Percentiles rank a stretch among this genome's conserved stretches.
phyloP scores from a whole-genome alignment of 2,888 invertebrate species.

The Melieria picta region DNA sequence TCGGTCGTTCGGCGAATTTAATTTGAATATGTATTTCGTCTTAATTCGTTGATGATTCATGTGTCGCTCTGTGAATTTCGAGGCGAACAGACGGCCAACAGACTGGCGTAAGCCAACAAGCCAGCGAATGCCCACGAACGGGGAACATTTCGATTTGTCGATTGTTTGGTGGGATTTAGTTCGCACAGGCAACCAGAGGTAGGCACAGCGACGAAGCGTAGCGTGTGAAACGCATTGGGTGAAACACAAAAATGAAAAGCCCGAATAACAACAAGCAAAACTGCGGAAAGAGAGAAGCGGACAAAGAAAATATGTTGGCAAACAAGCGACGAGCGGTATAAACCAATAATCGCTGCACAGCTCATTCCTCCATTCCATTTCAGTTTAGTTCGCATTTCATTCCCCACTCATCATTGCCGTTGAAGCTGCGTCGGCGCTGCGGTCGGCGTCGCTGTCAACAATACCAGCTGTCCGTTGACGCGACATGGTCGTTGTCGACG shows the following conservation, averaged over 20 bases:
- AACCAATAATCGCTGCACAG: slow-evolving; percentile 35
- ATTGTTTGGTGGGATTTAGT: slow-evolving; percentile 7
- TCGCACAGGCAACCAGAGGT: neutral
- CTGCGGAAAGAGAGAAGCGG: neutral
- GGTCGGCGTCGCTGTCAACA: neutral
- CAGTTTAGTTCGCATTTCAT: slow-evolving; percentile 1
- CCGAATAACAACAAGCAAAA: slow-evolving; percentile 9
- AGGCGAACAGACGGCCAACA: neutral
- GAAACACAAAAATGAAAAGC: slow-evolving; percentile 15
- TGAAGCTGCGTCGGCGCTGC: slow-evolving; percentile 21
- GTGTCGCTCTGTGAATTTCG: slow-evolving; percentile 21
- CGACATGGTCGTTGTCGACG: neutral
- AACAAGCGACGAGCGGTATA: slow-evolving; percentile 22
- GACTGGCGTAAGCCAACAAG: slow-evolving; percentile 20
- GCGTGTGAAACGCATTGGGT: slow-evolving; percentile 9
- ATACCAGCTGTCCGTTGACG: slow-evolving; percentile 12
- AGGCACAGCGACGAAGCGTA: neutral
- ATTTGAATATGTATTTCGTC: neutral
- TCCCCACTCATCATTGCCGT: slow-evolving; percentile 15
- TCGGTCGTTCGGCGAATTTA: neutral
- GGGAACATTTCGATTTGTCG: slow-evolving; percentile 5
- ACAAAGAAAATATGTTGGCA: slow-evolving; percentile 19
- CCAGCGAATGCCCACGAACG: slow-evolving; percentile 19
- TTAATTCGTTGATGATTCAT: slow-evolving; percentile 23
- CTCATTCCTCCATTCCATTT: slow-evolving; percentile 25